Evolutionary conservation across 2,113 vertebrate species (phyloP).

Genomic region (Eulemur rufifrons): DNA sequence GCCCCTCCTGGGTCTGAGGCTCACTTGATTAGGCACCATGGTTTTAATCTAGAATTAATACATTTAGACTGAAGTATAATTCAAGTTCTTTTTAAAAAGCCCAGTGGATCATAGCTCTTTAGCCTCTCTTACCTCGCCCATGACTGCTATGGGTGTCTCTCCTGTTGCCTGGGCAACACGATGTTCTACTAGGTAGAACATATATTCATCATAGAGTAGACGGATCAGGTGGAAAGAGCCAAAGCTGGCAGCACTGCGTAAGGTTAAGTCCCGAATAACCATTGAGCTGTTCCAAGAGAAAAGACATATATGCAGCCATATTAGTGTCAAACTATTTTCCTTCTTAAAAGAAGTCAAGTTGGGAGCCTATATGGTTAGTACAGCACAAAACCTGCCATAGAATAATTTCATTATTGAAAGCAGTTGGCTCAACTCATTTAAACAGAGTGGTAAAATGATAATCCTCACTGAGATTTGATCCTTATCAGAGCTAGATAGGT

Average conservation of each 20-base stretch:
- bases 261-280: slow-evolving; percentile 91
- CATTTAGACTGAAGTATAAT: neutral
- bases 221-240: slow-evolving; percentile 92
- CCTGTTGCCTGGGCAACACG: slow-evolving; percentile 90
- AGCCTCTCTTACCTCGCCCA: slow-evolving; percentile 88
- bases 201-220: slow-evolving; percentile 90
- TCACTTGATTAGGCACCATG: neutral
- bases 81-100: neutral
- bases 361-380: no score
- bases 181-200: slow-evolving; percentile 92
- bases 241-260: slow-evolving; percentile 91
- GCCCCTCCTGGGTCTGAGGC: neutral
- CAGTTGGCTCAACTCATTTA: neutral
- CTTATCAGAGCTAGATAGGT: neutral
- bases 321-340: slow-evolving; percentile 26
- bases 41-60: neutral
- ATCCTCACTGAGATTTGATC: neutral
- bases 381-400: neutral
- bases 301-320: slow-evolving; percentile 57
- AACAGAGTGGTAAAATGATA: neutral
- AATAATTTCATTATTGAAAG: slow-evolving; percentile 22
- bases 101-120: neutral
- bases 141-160: slow-evolving; percentile 90
- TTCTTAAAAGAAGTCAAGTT: neutral
- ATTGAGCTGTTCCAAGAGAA: slow-evolving; percentile 87